Percentiles rank a stretch among this genome's conserved stretches.
These are phyloP conservation scores for Regulus satrapa DNA, from an alignment of 2,113 vertebrate species.

Conservation along the genomic window DNA sequence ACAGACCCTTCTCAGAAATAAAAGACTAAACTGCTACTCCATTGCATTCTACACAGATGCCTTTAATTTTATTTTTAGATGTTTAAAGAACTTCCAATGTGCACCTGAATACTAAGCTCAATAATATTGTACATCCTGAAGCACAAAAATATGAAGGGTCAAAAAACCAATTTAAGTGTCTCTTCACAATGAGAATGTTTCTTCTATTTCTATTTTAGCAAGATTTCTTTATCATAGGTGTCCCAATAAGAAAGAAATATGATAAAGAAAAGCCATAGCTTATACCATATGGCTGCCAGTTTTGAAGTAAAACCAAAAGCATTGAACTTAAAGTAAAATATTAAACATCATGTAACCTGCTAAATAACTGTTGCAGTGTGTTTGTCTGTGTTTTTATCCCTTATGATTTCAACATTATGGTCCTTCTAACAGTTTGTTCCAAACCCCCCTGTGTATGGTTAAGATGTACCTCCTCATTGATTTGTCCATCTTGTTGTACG, in stretches of 20 bases:
- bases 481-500: no score
- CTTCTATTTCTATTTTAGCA: neutral
- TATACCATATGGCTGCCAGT: neutral
- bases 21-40: neutral
- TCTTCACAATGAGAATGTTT: neutral
- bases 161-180: neutral
- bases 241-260: neutral
- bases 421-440: no score
- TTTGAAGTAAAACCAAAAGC: neutral
- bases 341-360: neutral
- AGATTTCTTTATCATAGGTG: neutral
- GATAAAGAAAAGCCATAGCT: neutral
- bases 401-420: no score
- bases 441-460: no score
- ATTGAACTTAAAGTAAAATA: neutral
- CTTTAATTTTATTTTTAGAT: neutral
- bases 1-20: neutral
- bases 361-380: no score
- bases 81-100: neutral
- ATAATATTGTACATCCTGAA: neutral
- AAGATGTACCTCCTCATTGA: no score
- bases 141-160: neutral
- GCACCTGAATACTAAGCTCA: neutral
- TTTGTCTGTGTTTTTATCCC: no score
- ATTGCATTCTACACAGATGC: neutral